Evolutionary conservation across 2,113 vertebrate species (phyloP).

Genomic region (Halichoerus grypus): DNA sequence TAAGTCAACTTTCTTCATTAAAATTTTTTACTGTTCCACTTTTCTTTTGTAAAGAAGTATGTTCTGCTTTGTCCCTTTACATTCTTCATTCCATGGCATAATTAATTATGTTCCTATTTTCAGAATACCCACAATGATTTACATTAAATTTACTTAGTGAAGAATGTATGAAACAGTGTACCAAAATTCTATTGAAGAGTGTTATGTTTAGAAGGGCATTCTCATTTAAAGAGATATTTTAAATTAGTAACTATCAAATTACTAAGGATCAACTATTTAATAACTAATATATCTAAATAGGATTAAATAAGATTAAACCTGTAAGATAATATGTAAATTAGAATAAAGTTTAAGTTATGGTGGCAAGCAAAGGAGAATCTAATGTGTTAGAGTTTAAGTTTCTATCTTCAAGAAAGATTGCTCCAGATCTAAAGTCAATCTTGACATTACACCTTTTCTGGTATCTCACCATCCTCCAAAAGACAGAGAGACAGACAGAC

Average conservation of each 20-base stretch:
- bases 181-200: conserved; percentile 6
- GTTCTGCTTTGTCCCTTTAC: conserved; percentile 26
- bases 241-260: conserved; percentile 22
- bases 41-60: conserved; percentile 40
- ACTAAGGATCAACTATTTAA: conserved; percentile 21
- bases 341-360: conserved; percentile 7
- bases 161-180: background rate
- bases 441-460: background rate
- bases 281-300: conserved; percentile 6
- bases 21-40: background rate
- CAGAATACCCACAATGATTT: background rate
- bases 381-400: background rate
- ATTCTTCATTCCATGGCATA: background rate
- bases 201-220: background rate
- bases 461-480: background rate
- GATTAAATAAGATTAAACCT: conserved; percentile 47
- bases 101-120: conserved; percentile 14
- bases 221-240: conserved; percentile 24
- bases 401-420: conserved; percentile 28
- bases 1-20: conserved; percentile 31
- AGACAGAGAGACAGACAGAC: background rate
- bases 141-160: background rate
- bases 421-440: background rate
- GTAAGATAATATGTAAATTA: background rate
- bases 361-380: conserved; percentile 8